Evolutionary conservation across 2,888 invertebrate genomes (phyloP), one percentile per base, ranked within the genome.

Genomic region (Folsomia candida): DNA sequence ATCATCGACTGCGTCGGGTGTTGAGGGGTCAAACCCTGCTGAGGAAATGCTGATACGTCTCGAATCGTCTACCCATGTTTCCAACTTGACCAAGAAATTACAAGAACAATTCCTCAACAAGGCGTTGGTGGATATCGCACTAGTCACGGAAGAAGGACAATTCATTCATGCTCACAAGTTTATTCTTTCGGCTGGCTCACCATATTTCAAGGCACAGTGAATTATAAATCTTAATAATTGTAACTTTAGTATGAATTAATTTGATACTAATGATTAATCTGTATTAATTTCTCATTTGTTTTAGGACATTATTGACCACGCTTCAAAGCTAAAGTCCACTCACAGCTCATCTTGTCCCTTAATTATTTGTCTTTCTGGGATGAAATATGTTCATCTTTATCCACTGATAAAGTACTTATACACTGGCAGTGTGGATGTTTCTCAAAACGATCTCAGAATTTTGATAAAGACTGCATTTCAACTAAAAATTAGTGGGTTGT

Each of bases 1-100:
- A 9, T 37, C 37, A 4, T 37, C 37, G 37, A 37, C 37, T 37
- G 14, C 4, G 37, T 4, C 4, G 6, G 14, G 4, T 37, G 37
- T 37, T 37, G 37, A n/a, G n/a, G n/a, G n/a, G n/a, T n/a, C n/a
- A n/a, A n/a, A n/a, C n/a, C n/a, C n/a, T n/a, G n/a, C n/a, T n/a
- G 54, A 54, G 54, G 54, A 54, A 54, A 54, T 54, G 54, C 54
- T 54, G 54, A 54, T 54, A 6, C 18, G 54, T 6, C 54, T 54
- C 20, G 11, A 54, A 54, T 54, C 54, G 11, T 54, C 54, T 6
- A 20, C 54, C 22, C 54, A 54, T 20, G 54, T 54, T 6, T 4
- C 11, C 54, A 14, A 6, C 54, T 20, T 54, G 4, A 20, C 20
- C n/a, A 54, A 54, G 20, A 54, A 54, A 20, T 54, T 54, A 14